Base-by-base conservation (phyloP, 1,140 invertebrate genomes). In the Conus ventricosus region DNA sequence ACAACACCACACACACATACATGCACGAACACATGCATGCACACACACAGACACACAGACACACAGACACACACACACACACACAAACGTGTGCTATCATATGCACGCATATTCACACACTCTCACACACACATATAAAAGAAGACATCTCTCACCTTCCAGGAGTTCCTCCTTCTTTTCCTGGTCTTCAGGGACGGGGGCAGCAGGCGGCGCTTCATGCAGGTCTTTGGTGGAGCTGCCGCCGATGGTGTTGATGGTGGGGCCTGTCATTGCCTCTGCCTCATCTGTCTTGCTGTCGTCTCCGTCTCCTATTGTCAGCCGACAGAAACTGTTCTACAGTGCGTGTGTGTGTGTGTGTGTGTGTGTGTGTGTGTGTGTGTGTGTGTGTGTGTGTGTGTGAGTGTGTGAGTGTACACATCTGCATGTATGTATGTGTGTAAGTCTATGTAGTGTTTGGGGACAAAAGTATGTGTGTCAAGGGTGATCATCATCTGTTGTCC, bases 91-190 rank as follows among this genome's bases (percentile, higher is more conserved):
- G 15, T 8, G 15, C 57, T 60, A 8, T 60, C 25, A 75, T 20
- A 7, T 75, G n/a, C 71, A 75, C 71, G 23, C 13, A 75, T 20
- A 75, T 7, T n/a, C 71, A 75, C 20, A 75, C 71, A 75, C 20
- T 17, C 67, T 23, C 67, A 75, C 67, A 75, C 71, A 75, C 71
- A 75, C 71, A 75, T 6, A 75, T 20, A 75, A 15, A 60, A 60
- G 8, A 60, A 60, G 8, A 60, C 1, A 11, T 8, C 57, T 0
- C 15, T 60, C 15, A 60, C 57, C 90, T 90, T 90, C 91, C 92
- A 82, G 89, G 86, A n/a, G 89, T 84, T 92, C 88, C 25, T 91
- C 90, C 78, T 90, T 90, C 84, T 85, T 91, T 10, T 84, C 54
- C 17, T 75, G 51, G 53, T 92, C 89, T 63, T 91, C 87, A 1